Evolutionary conservation across 2,888 invertebrate species (phyloP).

Genomic region (Eumerus sabulonum): DNA sequence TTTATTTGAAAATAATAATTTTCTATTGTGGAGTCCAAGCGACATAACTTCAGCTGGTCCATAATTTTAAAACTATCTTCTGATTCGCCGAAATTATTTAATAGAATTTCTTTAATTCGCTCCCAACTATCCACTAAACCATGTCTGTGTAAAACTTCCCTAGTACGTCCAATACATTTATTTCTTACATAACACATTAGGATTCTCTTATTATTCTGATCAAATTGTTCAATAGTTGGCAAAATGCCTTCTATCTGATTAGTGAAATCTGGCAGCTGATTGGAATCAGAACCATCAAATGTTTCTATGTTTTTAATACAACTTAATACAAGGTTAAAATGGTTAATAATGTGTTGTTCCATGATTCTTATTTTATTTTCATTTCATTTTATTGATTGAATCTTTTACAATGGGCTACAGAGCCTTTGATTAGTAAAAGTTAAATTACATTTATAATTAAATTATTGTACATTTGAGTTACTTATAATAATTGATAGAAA

Average conservation of each 20-base stretch:
- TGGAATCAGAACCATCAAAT: slow-evolving; percentile 2
- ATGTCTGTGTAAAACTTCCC: slow-evolving; percentile 3
- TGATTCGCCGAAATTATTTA: neutral
- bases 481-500: no score
- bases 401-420: no score
- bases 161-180: neutral
- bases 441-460: no score
- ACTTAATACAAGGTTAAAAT: neutral
- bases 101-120: neutral
- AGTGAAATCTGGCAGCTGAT: slow-evolving; percentile 9
- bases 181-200: neutral
- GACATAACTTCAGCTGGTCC: neutral
- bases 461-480: no score
- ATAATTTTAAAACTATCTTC: slow-evolving; percentile 11
- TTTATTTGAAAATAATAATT: slow-evolving; percentile 11
- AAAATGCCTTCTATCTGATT: slow-evolving; percentile 4
- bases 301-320: neutral
- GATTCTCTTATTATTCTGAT: slow-evolving; percentile 7
- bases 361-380: no score
- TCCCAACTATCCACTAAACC: slow-evolving; percentile 7
- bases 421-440: no score
- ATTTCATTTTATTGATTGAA: no score
- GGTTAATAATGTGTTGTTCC: no score
- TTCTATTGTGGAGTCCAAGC: neutral
- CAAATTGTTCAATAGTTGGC: slow-evolving; percentile 2